Evolutionary conservation across 2,113 vertebrate genomes (phyloP), one percentile per base, ranked within the genome.

Genomic region (Ctenomys sociabilis): DNA sequence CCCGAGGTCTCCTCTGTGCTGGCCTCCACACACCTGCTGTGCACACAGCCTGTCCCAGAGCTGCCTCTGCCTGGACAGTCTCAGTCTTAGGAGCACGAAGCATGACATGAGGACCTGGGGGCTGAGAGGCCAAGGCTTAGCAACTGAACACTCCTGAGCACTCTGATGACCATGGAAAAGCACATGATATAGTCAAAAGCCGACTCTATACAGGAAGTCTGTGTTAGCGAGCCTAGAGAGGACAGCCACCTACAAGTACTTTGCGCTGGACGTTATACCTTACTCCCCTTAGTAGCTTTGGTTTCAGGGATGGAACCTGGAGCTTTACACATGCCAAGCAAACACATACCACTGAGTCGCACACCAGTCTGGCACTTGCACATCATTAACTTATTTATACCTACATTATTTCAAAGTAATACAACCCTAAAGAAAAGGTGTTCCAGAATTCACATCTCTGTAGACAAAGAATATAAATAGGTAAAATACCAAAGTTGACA

Each of bases 381-480:
- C 81, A 54, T 68, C 52, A 90, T 57, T 90, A 75, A 82, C n/a
- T 68, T 54, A 93, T 87, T 52, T 95, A 61, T 22, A 61, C 17
- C 77, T 22, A 24, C 63, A 24, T 72, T 57, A 73, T 57, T 57
- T 95, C 93, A 87, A 68, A 91, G 70, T 40, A 70, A 87, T 81
- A 63, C 54, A 12, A 84, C 64, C 28, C n/a, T 5, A 35, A 90
- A 21, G 78, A 26, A 49, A 72, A 82, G 70, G 43, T 88, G 26
- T 92, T 80, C 24, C 35, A 93, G 49, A 87, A 92, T 54, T 57
- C 40, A 63, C 37, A 64, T 68, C 57, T 63, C 45, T 80, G 49
- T 70, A 87, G 45, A 61, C 40, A 86, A 68, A 49, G 45, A 81
- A 87, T 22, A 61, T 73, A 35, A 94, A 63, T 0, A 82, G 5